Conservation (phyloP, 2,888 invertebrate genomes). For the Crossocerus cetratus region DNA sequence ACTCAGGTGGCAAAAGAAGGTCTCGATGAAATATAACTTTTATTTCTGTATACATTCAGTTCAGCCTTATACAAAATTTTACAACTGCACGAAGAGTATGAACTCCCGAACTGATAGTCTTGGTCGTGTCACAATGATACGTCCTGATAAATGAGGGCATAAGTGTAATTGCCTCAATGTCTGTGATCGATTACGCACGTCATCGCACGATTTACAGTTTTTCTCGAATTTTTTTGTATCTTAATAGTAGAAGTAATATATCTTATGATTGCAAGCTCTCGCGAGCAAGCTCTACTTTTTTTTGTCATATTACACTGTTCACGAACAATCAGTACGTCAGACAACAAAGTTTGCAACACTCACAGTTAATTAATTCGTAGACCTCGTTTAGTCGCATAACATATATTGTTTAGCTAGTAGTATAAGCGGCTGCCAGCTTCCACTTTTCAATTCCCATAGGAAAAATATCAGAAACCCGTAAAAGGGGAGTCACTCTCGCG, state of each 20-base stretch:
- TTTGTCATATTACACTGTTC: too few relatives aligned
- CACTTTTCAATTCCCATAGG: not conserved
- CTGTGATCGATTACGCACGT: conserved; percentile 17
- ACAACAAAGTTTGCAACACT: not conserved
- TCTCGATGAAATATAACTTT: conserved; percentile 59
- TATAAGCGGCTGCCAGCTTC: not conserved
- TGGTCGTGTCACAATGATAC: conserved; percentile 42
- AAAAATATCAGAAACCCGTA: conserved; percentile 10
- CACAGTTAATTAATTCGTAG: conserved; percentile 1
- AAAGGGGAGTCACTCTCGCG: conserved; percentile 20
- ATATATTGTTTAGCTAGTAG: conserved; percentile 12
- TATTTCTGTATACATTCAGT: conserved; percentile 57
- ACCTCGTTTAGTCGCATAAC: conserved; percentile 8
- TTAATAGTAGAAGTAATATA: not conserved
- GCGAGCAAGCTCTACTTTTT: too few relatives aligned
- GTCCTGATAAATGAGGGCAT: conserved; percentile 20
- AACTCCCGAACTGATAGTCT: conserved; percentile 53
- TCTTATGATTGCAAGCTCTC: too few relatives aligned
- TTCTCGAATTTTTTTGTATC: not conserved
- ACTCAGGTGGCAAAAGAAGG: too few relatives aligned
- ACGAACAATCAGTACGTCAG: too few relatives aligned
- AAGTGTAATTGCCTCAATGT: conserved; percentile 37
- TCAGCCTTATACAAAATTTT: conserved; percentile 68
- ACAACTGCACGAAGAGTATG: conserved; percentile 53
- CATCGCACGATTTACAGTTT: conserved; percentile 19